Percentiles rank a stretch among this genome's conserved stretches.
Evolutionary conservation across 2,113 vertebrate species (phyloP).

Genomic region (Bubo bubo): DNA sequence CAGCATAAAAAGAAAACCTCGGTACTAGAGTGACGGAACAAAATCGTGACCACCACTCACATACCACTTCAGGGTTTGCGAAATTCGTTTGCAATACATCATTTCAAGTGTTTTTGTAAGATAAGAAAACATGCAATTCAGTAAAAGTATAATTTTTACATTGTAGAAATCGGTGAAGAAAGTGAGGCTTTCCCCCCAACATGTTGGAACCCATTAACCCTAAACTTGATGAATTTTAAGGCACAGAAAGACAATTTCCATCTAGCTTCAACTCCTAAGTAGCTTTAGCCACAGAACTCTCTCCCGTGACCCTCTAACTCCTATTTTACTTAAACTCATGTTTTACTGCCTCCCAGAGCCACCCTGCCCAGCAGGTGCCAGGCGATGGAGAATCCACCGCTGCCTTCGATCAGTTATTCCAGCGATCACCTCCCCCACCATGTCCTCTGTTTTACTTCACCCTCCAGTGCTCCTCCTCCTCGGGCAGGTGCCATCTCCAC

Average conservation of each 20-base stretch:
- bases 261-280: not conserved
- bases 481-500: not conserved
- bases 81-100: not conserved
- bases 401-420: rapidly evolving
- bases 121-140: not conserved
- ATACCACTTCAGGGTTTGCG: not conserved
- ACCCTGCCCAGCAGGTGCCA: not conserved
- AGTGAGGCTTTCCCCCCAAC: not conserved
- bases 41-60: not conserved
- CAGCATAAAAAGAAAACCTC: not conserved
- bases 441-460: not conserved
- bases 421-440: rapidly evolving
- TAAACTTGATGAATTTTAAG: not conserved
- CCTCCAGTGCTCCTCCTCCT: not conserved
- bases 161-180: rapidly evolving
- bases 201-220: not conserved
- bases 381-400: not conserved
- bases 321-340: not conserved
- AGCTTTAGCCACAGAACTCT: not conserved
- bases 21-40: not conserved
- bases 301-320: not conserved
- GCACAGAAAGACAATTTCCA: not conserved
- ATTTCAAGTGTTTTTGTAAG: not conserved
- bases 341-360: not conserved
- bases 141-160: not conserved